These are phyloP conservation scores for Eidolon dupreanum DNA, from an alignment of 2,797 vertebrate species.

Conservation along the genomic window DNA sequence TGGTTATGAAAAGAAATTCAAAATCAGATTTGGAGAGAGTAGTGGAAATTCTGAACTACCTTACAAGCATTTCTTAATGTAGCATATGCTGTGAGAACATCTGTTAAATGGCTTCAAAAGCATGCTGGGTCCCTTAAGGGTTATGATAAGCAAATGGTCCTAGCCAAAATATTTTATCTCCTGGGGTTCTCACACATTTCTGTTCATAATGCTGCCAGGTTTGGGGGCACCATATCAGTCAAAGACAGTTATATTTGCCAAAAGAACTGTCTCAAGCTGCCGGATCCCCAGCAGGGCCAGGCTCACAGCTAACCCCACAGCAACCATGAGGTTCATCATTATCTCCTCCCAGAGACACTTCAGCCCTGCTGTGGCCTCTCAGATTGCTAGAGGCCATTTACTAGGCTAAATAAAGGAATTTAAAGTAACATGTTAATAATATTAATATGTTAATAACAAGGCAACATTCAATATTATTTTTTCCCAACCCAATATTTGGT, in stretches of 20 bases:
- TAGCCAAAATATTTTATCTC: slow-evolving; percentile 5
- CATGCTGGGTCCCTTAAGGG: neutral
- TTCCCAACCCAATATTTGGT: neutral
- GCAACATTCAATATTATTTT: neutral
- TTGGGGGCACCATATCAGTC: neutral
- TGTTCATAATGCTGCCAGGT: neutral
- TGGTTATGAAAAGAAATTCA: neutral
- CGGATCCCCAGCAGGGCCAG: neutral
- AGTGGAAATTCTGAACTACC: neutral
- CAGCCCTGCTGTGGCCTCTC: neutral
- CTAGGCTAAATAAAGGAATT: neutral
- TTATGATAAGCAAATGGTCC: slow-evolving; percentile 41
- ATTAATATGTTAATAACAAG: neutral
- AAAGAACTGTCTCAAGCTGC: neutral
- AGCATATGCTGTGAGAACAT: slow-evolving; percentile 24
- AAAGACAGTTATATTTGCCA: neutral
- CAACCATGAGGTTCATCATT: neutral
- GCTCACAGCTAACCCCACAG: neutral
- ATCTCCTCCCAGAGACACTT: neutral
- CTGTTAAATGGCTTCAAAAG: slow-evolving; percentile 45
- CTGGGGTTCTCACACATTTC: neutral
- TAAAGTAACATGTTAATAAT: neutral
- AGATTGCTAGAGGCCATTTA: neutral
- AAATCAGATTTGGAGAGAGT: neutral
- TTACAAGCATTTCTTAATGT: neutral